These are phyloP conservation scores for Psix sp. DNA, from an alignment of 1,140 invertebrate genomes.

Conservation along the genomic window DNA sequence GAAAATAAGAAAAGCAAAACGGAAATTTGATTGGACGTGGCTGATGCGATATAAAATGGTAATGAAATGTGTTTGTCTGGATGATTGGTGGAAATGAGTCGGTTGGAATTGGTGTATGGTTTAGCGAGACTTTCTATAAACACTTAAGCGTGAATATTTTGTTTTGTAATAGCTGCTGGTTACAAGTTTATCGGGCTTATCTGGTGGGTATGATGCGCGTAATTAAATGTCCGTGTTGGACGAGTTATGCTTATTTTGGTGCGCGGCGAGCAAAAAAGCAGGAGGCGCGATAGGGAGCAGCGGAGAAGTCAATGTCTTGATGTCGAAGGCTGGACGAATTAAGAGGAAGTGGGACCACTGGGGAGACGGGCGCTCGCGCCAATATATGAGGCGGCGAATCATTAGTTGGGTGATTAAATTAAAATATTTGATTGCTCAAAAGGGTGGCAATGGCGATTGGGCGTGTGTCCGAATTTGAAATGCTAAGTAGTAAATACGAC, in stretches of 20 bases:
- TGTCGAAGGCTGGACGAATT: constrained; percentile 56
- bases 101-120: too few species aligned
- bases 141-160: background rate
- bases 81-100: too few species aligned
- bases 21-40: too few species aligned
- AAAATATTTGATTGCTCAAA: constrained; percentile 77
- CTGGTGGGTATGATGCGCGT: constrained; percentile 52
- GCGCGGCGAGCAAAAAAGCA: constrained; percentile 5
- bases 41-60: too few species aligned
- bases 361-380: constrained; percentile 26
- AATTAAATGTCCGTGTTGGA: constrained; percentile 62
- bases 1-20: too few species aligned
- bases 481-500: constrained; percentile 77
- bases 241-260: constrained; percentile 37
- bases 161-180: constrained; percentile 16
- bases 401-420: constrained; percentile 74
- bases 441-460: constrained; percentile 16
- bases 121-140: too few species aligned
- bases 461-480: constrained; percentile 73
- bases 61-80: too few species aligned
- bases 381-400: constrained; percentile 60
- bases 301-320: constrained; percentile 26
- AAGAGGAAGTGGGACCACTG: constrained; percentile 54
- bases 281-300: constrained; percentile 7
- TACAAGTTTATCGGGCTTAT: constrained; percentile 60